Percentiles rank a stretch among this genome's conserved stretches.
phyloP scores from a whole-genome alignment of 1,140 invertebrate genomes.

The Lepidurus packardi region DNA sequence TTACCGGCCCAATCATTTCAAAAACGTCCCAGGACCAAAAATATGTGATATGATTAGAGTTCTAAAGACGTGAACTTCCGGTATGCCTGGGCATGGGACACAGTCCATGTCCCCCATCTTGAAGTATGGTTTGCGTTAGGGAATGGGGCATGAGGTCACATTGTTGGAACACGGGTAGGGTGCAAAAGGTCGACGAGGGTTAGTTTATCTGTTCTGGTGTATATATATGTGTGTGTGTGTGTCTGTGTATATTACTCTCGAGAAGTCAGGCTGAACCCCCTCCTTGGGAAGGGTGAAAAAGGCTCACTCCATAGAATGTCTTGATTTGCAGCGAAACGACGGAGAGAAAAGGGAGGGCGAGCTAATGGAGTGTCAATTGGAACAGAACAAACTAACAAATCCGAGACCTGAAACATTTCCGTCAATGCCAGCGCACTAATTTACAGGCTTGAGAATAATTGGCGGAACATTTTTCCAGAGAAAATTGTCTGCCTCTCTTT shows the following conservation, averaged over 20 bases:
- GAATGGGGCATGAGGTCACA: conserved; percentile 12
- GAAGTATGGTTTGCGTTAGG: background rate
- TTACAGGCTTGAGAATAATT: too few relatives aligned
- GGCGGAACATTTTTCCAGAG: too few relatives aligned
- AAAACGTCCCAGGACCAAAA: background rate
- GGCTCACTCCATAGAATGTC: background rate
- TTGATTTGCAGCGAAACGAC: background rate
- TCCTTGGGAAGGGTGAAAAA: background rate
- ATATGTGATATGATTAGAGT: background rate
- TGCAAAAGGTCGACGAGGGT: background rate
- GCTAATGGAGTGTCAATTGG: conserved; percentile 13
- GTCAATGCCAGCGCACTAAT: background rate
- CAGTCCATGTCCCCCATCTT: background rate
- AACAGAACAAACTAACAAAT: conserved; percentile 12
- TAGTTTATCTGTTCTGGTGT: background rate
- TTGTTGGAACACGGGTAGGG: background rate
- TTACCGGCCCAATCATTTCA: background rate
- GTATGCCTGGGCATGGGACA: background rate
- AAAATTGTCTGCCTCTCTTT: too few relatives aligned
- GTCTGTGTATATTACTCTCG: background rate
- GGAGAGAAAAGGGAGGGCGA: background rate
- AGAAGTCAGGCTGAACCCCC: background rate
- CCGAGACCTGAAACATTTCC: background rate
- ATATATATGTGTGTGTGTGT: background rate
- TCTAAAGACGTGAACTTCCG: conserved; percentile 8